Evolutionary conservation across 64 coral and sea anemone species (phyloP), one percentile per base, ranked within the genome.

Genomic region (Montipora capricornis): DNA sequence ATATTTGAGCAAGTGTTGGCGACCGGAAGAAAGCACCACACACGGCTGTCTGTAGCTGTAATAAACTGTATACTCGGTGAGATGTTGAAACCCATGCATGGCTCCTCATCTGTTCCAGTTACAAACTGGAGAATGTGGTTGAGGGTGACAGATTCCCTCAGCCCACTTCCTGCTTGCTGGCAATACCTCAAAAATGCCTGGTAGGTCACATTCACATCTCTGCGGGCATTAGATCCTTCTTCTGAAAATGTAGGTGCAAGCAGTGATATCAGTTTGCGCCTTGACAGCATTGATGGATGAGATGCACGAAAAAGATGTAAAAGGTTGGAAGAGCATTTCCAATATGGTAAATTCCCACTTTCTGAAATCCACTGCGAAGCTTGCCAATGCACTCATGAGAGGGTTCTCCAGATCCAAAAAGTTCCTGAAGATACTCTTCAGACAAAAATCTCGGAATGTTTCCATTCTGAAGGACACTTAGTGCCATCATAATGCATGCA

Each of bases 1-100:
- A 44, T 89, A 66, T 90, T 95, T n/a, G 80, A 58, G 68, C 93
- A 95, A 90, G 89, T 95, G 68, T 95, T 91, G 46, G 94, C 89
- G 67, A 70, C 59, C 70, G 94, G 94, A 44, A 87, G 8, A 88
- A 95, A 95, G 7, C 22, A 20, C 82, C 82, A 91, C n/a, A 62
- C 17, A 20, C 57, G 64, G 74, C 14, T 22, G 67, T 59, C 60
- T 57, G 5, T 11, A 57, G 53, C 5, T 11, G 0, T 6, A 57
- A 11, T 6, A 57, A 57, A 57, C 53, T 57, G 6, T 57, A 57
- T 57, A 11, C 6, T 57, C 5, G 53, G 53, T 4, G 53, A 57
- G 10, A 57, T 4, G 10, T 11, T 57, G 53, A 57, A 57, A 11
- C 53, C 53, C 10, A 57, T 8, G 10, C 6, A 11, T 80, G 50